phyloP scores from a whole-genome alignment of 2,113 vertebrate genomes.

The Xiphophorus couchianus region DNA sequence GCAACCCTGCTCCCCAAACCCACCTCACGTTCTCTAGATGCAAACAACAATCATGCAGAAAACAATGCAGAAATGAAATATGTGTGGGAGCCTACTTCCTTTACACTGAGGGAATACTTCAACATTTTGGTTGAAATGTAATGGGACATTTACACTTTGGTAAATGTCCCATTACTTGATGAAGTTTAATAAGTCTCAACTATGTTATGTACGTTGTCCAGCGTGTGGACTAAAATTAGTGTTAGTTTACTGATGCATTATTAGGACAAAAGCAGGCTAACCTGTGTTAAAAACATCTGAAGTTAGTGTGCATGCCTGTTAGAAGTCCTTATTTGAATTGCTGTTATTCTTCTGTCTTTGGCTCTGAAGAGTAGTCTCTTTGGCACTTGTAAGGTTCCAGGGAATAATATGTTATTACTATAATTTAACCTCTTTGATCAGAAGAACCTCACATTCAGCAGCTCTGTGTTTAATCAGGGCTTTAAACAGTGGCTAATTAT shows the following conservation, averaged over 20 bases:
- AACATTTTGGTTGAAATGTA: constrained; percentile 1
- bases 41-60: constrained; percentile 17
- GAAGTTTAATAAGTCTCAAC: constrained; percentile 9
- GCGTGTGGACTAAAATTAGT: constrained; percentile 9
- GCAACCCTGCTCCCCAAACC: neutral
- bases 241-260: neutral
- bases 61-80: constrained; percentile 29
- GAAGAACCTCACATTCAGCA: constrained; percentile 3
- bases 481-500: constrained; percentile 34
- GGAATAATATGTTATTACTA: neutral
- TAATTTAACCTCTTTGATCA: constrained; percentile 24
- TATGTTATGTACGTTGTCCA: constrained; percentile 18
- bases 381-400: neutral
- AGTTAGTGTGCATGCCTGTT: neutral
- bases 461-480: constrained; percentile 24
- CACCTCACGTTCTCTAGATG: constrained; percentile 6
- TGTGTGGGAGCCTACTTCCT: constrained; percentile 21
- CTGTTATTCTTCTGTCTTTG: constrained; percentile 12
- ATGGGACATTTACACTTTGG: constrained; percentile 34
- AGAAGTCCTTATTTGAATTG: constrained; percentile 16
- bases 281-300: neutral
- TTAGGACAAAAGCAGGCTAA: constrained; percentile 2
- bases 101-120: constrained; percentile 12
- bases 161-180: constrained; percentile 32
- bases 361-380: constrained; percentile 5